Evolutionary conservation across 2,113 vertebrate species (phyloP), one percentile per base, ranked within the genome.

Genomic region (Xiphias gladius): DNA sequence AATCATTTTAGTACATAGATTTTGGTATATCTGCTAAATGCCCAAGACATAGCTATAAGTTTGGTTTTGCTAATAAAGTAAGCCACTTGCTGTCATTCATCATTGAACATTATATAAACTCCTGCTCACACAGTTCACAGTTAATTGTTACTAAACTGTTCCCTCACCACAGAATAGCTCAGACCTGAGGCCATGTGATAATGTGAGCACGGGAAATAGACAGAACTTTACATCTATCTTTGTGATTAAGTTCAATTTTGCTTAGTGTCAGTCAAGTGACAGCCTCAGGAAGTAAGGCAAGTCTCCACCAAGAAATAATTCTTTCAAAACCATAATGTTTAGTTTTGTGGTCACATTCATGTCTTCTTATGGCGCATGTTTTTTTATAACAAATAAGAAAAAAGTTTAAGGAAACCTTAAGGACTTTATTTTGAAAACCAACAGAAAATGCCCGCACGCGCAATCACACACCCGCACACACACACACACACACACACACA

Each of bases 241-340:
- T 64, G 59, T 28, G 8, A 76, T 83, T 43, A 67, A 59, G 30
- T 65, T 66, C 6, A 54, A 30, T 68, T 72, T 30, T 28, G 16
- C 12, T 22, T n/a, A 13, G 17, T 67, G 55, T 72, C 54, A 68
- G 10, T 83, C 72, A 41, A 37, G 37, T 62, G n/a, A 69, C 48
- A 73, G 19, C 48, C 22, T 14, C 43, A n/a, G 52, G 30, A 75
- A 32, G 10, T 39, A 30, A 37, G 17, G 10, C 28, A 19, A 7
- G 14, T 52, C 14, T 48, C 58, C 37, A 64, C 20, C 17, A 52
- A 20, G n/a, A 22, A 67, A 35, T 32, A 22, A 22, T 10, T n/a
- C 14, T 24, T 26, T 54, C 11, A 24, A 46, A 55, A 43, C n/a
- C 9, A 26, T 24, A 10, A 39, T 0, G 1, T 72, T 67, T 24